Evolutionary conservation across 2,888 invertebrate species (phyloP).

Genomic region (Scaptomyza caliginosa): DNA sequence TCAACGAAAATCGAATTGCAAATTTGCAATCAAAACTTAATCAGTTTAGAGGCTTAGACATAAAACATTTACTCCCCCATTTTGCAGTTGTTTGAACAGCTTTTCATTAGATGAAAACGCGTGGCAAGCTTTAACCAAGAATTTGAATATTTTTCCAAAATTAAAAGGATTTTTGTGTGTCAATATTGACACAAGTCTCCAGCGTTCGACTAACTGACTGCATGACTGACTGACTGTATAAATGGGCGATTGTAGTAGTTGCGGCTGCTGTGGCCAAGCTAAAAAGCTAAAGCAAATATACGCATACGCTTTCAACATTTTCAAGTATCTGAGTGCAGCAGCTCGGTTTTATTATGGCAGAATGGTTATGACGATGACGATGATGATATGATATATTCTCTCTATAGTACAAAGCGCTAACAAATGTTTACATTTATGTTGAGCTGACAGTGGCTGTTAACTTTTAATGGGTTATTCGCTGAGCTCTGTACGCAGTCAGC

Average conservation of each 20-base stretch:
- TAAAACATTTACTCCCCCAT: conserved; percentile 15
- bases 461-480: conserved; percentile 39
- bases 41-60: conserved; percentile 73
- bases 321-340: conserved; percentile 45
- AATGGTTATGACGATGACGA: conserved; percentile 5
- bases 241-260: conserved; percentile 21
- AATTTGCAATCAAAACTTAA: conserved; percentile 79
- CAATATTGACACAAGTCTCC: conserved; percentile 75
- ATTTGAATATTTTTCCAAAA: conserved; percentile 70
- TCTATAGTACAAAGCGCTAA: conserved; percentile 9
- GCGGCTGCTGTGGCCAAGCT: conserved; percentile 3
- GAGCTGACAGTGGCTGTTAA: conserved; percentile 3
- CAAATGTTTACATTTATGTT: conserved; percentile 30
- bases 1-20: conserved; percentile 68
- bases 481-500: conserved; percentile 5
- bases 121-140: conserved; percentile 37
- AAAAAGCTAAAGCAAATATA: conserved; percentile 42
- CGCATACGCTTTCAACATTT: conserved; percentile 27
- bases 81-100: conserved; percentile 52
- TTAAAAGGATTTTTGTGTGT: conserved; percentile 74
- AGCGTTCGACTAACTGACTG: conserved; percentile 21
- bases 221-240: conserved; percentile 2
- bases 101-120: conserved; percentile 70
- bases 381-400: conserved; percentile 36
- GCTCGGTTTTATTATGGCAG: background rate